Conservation (phyloP, 2,113 vertebrate genomes). For the Nettapus auritus region DNA sequence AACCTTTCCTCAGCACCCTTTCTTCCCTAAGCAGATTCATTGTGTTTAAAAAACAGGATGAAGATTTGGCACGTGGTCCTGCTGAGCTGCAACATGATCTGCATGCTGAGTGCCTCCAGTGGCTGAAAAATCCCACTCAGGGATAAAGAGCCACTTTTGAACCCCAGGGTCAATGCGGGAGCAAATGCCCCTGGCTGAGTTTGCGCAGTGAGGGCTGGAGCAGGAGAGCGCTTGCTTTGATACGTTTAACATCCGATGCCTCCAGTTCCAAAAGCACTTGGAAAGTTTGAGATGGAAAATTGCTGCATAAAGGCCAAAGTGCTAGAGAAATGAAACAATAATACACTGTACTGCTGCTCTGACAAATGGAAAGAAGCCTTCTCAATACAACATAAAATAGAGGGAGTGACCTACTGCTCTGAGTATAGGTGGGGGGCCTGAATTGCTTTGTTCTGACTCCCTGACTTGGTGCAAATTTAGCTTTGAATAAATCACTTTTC, state of each 20-base stretch:
- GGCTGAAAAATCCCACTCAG: neutral
- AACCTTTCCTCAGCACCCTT: neutral
- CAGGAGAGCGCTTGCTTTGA: neutral
- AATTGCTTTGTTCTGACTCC: neutral
- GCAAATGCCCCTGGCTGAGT: rapidly evolving
- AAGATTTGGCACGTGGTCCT: rapidly evolving
- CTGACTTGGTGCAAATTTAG: neutral
- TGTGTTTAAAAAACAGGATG: rapidly evolving
- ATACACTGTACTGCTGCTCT: neutral
- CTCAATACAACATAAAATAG: neutral
- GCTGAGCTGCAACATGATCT: neutral
- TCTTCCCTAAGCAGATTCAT: neutral
- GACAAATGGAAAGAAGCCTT: neutral
- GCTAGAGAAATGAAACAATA: neutral
- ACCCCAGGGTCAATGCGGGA: rapidly evolving
- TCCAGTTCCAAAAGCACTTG: constrained; percentile 13
- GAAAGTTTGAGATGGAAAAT: constrained; percentile 50
- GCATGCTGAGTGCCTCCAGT: neutral
- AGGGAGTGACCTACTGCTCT: constrained; percentile 26
- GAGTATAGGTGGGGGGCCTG: neutral
- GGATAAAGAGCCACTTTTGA: neutral
- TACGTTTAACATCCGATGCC: constrained; percentile 5
- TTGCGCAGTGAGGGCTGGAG: neutral
- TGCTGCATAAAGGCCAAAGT: constrained; percentile 27
- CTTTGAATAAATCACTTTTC: neutral